Evolutionary conservation across 2,113 vertebrate genomes (phyloP).

Genomic region (Rostratula benghalensis): DNA sequence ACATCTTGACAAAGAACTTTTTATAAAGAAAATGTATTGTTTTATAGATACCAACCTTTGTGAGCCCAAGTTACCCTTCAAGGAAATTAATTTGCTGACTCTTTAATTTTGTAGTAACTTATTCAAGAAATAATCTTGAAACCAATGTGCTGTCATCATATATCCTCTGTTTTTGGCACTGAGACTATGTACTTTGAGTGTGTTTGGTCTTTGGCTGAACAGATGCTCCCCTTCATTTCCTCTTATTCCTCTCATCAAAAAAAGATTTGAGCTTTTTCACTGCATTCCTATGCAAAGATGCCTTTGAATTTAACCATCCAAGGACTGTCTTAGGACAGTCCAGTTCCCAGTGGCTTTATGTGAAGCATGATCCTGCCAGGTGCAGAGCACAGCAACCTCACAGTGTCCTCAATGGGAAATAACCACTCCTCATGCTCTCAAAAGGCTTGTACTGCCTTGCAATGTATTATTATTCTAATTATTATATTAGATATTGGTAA

Average conservation of each 20-base stretch:
- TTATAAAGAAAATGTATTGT: neutral
- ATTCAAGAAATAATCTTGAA: neutral
- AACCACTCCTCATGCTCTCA: neutral
- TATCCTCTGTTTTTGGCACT: neutral
- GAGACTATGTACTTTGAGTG: neutral
- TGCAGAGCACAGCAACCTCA: neutral
- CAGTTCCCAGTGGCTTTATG: neutral
- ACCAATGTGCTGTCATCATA: neutral
- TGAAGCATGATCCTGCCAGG: accelerated
- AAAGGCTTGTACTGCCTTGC: neutral
- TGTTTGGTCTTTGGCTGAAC: neutral
- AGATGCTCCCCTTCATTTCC: neutral
- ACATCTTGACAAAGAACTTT: neutral
- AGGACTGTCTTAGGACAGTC: neutral
- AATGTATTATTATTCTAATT: neutral
- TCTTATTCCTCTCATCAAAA: neutral
- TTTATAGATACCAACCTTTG: neutral
- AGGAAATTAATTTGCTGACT: neutral
- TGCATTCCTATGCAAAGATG: neutral
- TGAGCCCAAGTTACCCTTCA: neutral
- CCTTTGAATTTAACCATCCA: neutral
- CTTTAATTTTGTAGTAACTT: neutral
- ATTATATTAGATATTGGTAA: neutral
- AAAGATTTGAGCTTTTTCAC: neutral
- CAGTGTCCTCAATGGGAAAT: neutral